phyloP scores from a whole-genome alignment of 2,113 vertebrate genomes.

The human (Homo sapiens) region DNA sequence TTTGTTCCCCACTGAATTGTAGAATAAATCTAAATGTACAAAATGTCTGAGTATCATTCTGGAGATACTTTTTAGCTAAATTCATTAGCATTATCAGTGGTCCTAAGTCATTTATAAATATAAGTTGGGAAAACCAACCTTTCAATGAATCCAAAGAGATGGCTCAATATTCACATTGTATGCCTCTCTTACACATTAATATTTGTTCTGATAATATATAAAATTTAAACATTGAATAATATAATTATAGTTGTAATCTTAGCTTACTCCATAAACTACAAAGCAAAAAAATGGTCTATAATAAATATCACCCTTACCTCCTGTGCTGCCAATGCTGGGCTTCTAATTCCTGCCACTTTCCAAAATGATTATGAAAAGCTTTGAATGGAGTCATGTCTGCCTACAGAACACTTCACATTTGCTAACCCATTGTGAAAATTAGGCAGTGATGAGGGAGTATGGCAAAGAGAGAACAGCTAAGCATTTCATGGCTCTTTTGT shows the following conservation, averaged over 20 bases:
- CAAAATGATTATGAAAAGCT: constrained; percentile 41
- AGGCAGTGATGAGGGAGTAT: not conserved
- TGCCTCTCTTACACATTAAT: not conserved
- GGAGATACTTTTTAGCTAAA: not conserved
- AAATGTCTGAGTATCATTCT: not conserved
- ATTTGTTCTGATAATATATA: not conserved
- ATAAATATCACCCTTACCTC: not conserved
- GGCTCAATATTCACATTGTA: not conserved
- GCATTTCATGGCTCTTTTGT: not conserved
- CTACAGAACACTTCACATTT: not conserved
- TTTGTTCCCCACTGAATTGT: not conserved
- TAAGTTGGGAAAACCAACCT: not conserved
- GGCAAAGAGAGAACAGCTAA: not conserved
- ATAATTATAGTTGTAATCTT: not conserved
- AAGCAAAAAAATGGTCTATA: not conserved
- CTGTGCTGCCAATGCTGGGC: not conserved
- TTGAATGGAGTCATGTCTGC: not conserved
- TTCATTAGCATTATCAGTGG: not conserved
- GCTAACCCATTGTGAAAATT: not conserved
- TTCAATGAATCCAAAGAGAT: not conserved
- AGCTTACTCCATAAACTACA: not conserved
- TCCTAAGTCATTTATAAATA: constrained; percentile 3
- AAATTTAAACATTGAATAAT: constrained; percentile 19
- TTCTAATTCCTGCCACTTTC: not conserved
- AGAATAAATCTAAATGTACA: constrained; percentile 15